phyloP scores from a whole-genome alignment of 2,797 vertebrate genomes.

The Myotis myotis region DNA sequence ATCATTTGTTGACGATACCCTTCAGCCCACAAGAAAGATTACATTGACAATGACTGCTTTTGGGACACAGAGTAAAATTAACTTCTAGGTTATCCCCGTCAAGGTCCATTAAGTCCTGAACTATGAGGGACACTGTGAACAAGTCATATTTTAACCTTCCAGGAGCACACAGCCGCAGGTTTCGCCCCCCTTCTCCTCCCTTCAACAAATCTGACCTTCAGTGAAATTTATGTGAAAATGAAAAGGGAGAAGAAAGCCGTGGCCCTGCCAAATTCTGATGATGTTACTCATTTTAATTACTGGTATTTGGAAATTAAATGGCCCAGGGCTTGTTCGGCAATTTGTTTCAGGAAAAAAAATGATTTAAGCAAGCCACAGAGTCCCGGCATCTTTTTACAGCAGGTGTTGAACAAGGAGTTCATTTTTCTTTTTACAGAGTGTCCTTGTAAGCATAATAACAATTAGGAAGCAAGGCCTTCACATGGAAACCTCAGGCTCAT shows the following conservation, averaged over 20 bases:
- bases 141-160: slow-evolving; percentile 89
- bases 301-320: slow-evolving; percentile 87
- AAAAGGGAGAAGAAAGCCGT: slow-evolving; percentile 83
- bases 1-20: slow-evolving; percentile 82
- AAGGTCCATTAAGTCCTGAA: slow-evolving; percentile 89
- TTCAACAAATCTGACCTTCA: slow-evolving; percentile 87
- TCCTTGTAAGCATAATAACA: slow-evolving; percentile 88
- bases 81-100: slow-evolving; percentile 89
- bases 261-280: slow-evolving; percentile 83
- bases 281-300: slow-evolving; percentile 90
- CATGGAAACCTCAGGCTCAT: slow-evolving; percentile 78
- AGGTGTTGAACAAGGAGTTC: slow-evolving; percentile 82
- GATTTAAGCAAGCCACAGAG: slow-evolving; percentile 83
- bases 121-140: slow-evolving; percentile 87
- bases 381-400: slow-evolving; percentile 83
- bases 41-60: slow-evolving; percentile 86
- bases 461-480: slow-evolving; percentile 86
- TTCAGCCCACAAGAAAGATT: slow-evolving; percentile 86
- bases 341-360: slow-evolving; percentile 83
- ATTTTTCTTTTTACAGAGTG: slow-evolving; percentile 85
- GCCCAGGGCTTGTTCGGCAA: slow-evolving; percentile 82
- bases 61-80: slow-evolving; percentile 89
- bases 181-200: slow-evolving; percentile 70
- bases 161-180: slow-evolving; percentile 82
- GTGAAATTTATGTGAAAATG: slow-evolving; percentile 88